Evolutionary conservation across 2,113 vertebrate genomes (phyloP), one percentile per base, ranked within the genome.

Genomic region (Chamaetylas fuelleborni): DNA sequence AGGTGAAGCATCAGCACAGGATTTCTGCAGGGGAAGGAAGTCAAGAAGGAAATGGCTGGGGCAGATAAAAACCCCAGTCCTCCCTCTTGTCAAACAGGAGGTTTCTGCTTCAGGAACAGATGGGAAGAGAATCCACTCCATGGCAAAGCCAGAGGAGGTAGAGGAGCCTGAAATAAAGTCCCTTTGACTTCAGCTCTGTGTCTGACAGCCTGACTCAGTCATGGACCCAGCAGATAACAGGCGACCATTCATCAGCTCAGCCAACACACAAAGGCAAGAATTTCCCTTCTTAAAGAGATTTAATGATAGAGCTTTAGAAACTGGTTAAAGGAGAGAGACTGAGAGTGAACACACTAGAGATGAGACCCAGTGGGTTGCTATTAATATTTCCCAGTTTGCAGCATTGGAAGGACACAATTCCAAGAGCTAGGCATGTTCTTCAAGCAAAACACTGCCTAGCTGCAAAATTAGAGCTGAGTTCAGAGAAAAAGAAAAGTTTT

Each of bases 221-320:
- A 92, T 50, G 78, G 93, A 73, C 34, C 1, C 0, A 90, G 69
- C 73, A 95, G 95, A 89, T 95, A 96, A 93, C 95, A 96, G 94
- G 86, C 14, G 0, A 74, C 93, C 88, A 83, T 93, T 96, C 96
- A 97, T 96, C 77, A 88, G 85, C 69, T 67, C 82, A 19, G 78
- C 76, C 76, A 86, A 92, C 67, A 69, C 76, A 95, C 90, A 96
- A 91, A 95, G 82, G 88, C 90, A 96, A 95, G 93, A 93, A 95
- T 95, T 95, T 96, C 87, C 78, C 85, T 83, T 90, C 76, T 67
- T 80, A 71, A 74, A 86, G 85, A 71, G 80, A 93, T 93, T 92
- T 76, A 88, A 94, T 84, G 93, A 80, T 60, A 88, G 43, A 92
- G 88, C 64, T 74, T 94, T 81, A 93, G 90, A 78, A 94, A 90